Base-by-base conservation (phyloP, 2,888 invertebrate genomes). In the Chrysotoxum bicinctum region DNA sequence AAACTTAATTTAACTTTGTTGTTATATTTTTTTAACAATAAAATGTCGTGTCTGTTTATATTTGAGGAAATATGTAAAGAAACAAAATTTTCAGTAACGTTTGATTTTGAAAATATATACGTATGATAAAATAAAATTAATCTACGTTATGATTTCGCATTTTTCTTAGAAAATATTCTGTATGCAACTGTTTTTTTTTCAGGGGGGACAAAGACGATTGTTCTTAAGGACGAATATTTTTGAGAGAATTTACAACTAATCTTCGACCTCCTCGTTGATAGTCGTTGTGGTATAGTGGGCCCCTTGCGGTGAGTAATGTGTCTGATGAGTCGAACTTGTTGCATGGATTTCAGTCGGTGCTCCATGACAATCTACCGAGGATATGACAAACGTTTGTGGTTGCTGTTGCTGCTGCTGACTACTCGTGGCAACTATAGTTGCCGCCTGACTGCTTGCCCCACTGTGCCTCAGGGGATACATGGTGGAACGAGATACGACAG, bases 371-470 rank as follows among this genome's bases (percentile, higher is more conserved):
- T 86, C 86, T 3, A 86, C 82, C 1, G 82, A 78, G 0, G 86
- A 86, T 16, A 86, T 86, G n/a, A 86, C 86, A 54, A 82, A 86
- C 5, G 86, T 86, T 26, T 86, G 86, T 5, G 73, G 82, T 52
- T 70, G 83, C 37, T 74, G 73, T 37, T 83, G 84, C 16, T 60
- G 62, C 19, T 66, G 62, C 19, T 66, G 66, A 40, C 72, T 84
- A 62, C 84, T 80, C 10, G 76, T 77, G 2, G 81, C 68, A 16
- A 85, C 85, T 16, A 81, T 81, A 14, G 85, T 56, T 16, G 69
- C 50, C 4, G 72, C 60, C 7, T 30, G 66, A 30, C 76, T 21
- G 16, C 14, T 43, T 7, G 8, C 16, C 1, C 40, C 60, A 14
- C 54, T 30, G 9, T 81, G 85, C 16, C 85, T 37, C 3, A 85